Evolutionary conservation across 2,113 vertebrate species (phyloP), one percentile per base, ranked within the genome.

Genomic region (Lophura nycthemera): DNA sequence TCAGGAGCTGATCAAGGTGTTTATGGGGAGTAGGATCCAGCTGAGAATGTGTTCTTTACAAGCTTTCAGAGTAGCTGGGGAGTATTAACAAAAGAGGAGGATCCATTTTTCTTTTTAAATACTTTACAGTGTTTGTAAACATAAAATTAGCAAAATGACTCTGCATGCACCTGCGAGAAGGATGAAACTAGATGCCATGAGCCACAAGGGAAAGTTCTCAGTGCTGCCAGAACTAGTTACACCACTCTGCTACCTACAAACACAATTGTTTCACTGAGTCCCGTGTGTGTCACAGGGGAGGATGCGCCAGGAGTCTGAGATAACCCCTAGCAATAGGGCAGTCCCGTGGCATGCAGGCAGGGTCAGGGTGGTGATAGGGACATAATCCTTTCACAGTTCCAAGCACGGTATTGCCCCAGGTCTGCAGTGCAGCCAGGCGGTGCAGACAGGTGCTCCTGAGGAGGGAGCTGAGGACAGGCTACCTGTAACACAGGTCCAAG

Each of bases 251-350:
- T 63, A 40, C 47, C 22, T 64, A 54, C 22, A 45, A 30, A 42
- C 17, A 22, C 0, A 3, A 20, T 9, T 13, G 9, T 32, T 65
- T 59, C 48, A 66, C 19, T 20, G 57, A 57, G 48, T 10, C 30
- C 30, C 3, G 0, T 7, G 16, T 3, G 3, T 59, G 40, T 22
- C 5, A 0, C 30, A 24, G 43, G 24, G 20, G 3, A 76, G 30
- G 22, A 83, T 45, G 16, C 69, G 7, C 30, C 52, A 48, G 50
- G 61, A 92, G 38, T 20, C 30, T 29, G 10, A 3, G 0, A 59
- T 10, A 80, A 20, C 27, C 5, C 66, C 67, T 38, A 90, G 32
- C 20, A 86, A 34, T 17, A 56, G 32, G 34, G 18, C 22, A 64
- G 57, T 40, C 65, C 38, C 38, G 8, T 36, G 43, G 65, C 30